Conservation (phyloP, 2,888 invertebrate species). For the Drosophila subsilvestris region DNA sequence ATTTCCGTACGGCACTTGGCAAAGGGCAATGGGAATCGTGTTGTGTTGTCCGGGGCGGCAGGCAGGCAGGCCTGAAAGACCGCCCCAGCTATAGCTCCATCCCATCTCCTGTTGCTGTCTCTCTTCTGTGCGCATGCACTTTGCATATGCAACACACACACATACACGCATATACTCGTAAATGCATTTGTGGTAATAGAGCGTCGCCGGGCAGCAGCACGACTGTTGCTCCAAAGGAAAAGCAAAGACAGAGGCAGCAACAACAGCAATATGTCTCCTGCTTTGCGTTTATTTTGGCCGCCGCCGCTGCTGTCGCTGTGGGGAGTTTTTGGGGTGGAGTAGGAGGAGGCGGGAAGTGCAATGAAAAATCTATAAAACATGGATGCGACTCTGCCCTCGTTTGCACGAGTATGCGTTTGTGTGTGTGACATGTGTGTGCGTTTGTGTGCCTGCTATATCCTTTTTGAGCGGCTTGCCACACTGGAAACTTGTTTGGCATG, state of each 20-base stretch:
- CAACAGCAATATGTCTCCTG: slow-evolving; percentile 54
- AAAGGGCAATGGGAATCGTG: slow-evolving; percentile 70
- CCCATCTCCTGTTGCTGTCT: slow-evolving; percentile 69
- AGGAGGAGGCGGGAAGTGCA: slow-evolving; percentile 12
- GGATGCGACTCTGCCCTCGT: slow-evolving; percentile 50
- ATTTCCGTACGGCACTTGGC: slow-evolving; percentile 52
- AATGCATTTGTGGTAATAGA: slow-evolving; percentile 28
- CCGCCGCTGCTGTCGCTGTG: slow-evolving; percentile 47
- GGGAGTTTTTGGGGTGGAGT: background rate
- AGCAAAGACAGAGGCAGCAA: slow-evolving; percentile 1
- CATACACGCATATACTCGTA: background rate
- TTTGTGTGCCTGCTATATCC: slow-evolving; percentile 57
- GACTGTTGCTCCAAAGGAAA: slow-evolving; percentile 65
- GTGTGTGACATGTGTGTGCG: slow-evolving; percentile 16
- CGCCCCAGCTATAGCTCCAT: slow-evolving; percentile 17
- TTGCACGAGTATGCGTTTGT: slow-evolving; percentile 25
- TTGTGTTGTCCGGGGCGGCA: slow-evolving; percentile 47
- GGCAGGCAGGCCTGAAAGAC: background rate
- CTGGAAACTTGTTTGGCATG: slow-evolving; percentile 75
- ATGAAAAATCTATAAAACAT: slow-evolving; percentile 52
- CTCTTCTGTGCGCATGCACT: slow-evolving; percentile 74
- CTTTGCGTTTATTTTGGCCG: slow-evolving; percentile 68
- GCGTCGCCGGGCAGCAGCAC: slow-evolving; percentile 40
- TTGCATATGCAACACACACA: slow-evolving; percentile 6
- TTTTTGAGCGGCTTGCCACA: slow-evolving; percentile 63